phyloP scores from a whole-genome alignment of 2,113 vertebrate genomes.

The Dermatemys mawii region DNA sequence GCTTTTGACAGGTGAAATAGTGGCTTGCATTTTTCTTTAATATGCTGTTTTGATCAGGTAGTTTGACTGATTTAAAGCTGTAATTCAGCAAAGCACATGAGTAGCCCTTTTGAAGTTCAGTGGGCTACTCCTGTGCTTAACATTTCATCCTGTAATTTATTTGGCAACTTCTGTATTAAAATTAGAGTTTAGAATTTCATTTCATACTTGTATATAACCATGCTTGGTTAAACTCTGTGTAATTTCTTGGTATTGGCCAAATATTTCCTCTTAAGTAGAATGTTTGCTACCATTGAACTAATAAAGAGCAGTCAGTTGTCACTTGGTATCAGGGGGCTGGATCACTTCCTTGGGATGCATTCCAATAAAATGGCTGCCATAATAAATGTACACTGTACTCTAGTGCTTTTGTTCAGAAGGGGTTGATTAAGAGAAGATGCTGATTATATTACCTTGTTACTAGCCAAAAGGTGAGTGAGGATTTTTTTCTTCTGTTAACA shows the following conservation, averaged over 20 bases:
- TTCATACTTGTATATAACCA: not conserved
- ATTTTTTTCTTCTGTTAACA: constrained; percentile 69
- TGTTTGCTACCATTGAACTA: not conserved
- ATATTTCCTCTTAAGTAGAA: not conserved
- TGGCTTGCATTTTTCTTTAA: not conserved
- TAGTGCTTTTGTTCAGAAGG: not conserved
- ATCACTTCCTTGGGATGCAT: not conserved
- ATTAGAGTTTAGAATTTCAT: not conserved
- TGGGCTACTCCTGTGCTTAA: not conserved
- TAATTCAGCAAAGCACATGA: not conserved
- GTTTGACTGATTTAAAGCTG: not conserved
- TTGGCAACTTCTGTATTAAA: not conserved
- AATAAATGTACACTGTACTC: not conserved
- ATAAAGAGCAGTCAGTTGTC: not conserved
- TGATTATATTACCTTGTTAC: not conserved
- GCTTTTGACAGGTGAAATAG: constrained; percentile 94
- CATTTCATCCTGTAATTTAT: not conserved
- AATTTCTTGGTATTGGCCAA: not conserved
- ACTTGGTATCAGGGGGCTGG: not conserved
- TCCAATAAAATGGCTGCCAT: not conserved
- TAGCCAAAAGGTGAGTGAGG: not conserved
- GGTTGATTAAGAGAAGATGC: not conserved
- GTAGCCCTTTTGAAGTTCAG: not conserved
- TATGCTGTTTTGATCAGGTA: not conserved
- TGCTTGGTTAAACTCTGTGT: not conserved